Conservation (phyloP, 2,797 vertebrate genomes). For the Crocodylus rhombifer region DNA sequence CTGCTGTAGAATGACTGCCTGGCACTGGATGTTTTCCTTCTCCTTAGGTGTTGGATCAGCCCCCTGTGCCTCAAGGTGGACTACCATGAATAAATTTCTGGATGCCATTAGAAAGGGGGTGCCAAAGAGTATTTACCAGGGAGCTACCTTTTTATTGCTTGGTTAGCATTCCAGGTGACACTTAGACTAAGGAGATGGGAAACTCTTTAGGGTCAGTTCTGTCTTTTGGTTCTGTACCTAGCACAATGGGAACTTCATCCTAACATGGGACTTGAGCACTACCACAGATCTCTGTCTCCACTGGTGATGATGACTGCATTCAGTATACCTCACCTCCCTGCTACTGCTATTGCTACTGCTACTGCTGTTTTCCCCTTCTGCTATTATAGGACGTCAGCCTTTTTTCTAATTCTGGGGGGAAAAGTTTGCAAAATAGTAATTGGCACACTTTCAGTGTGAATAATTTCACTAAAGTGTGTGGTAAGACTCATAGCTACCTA, state of each 20-base stretch:
- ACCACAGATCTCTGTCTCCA: neutral
- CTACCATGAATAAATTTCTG: rapidly evolving
- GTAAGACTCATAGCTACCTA: neutral
- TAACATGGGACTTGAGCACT: neutral
- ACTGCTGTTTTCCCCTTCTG: neutral
- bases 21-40: neutral
- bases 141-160: neutral
- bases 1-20: neutral
- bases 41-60: rapidly evolving
- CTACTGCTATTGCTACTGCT: neutral
- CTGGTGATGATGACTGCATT: neutral
- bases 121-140: neutral
- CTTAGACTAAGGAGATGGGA: neutral
- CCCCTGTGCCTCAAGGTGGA: neutral
- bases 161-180: neutral
- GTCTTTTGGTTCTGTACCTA: neutral
- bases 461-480: neutral
- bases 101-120: neutral
- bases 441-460: neutral
- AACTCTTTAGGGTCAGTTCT: neutral
- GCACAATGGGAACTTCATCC: neutral
- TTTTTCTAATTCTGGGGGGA: neutral
- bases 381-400: neutral
- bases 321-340: neutral
- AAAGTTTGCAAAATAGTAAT: neutral